phyloP scores from a whole-genome alignment of 1,140 invertebrate genomes.

The Lithobius niger region DNA sequence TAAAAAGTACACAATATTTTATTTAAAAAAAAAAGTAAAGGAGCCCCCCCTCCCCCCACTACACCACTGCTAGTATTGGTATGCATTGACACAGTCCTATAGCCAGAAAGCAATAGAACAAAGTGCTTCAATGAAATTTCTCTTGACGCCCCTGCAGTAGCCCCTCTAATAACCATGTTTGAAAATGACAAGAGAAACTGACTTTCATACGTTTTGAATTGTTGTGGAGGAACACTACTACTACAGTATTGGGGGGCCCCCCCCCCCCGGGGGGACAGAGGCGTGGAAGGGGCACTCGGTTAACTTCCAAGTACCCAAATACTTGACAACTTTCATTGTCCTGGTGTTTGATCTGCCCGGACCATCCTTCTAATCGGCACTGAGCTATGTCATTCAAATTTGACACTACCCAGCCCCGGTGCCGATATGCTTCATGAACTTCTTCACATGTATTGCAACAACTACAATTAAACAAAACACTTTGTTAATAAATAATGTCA shows the following conservation, averaged over 20 bases:
- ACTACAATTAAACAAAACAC: slow-evolving; percentile 37
- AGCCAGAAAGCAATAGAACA: too few relatives aligned
- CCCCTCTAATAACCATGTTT: not conserved
- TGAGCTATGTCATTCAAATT: slow-evolving; percentile 67
- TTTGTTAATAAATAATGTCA: not conserved
- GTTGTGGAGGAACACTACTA: not conserved
- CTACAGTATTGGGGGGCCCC: not conserved
- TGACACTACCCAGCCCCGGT: slow-evolving; percentile 72
- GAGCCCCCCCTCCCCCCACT: too few relatives aligned
- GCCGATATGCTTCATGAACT: slow-evolving; percentile 79
- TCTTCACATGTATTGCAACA: slow-evolving; percentile 97
- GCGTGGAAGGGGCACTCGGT: slow-evolving; percentile 69
- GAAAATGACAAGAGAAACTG: too few relatives aligned
- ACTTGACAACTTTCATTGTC: slow-evolving; percentile 53
- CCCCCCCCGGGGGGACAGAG: slow-evolving; percentile 3
- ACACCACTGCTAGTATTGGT: too few relatives aligned
- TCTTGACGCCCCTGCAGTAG: too few relatives aligned
- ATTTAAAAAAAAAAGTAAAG: too few relatives aligned
- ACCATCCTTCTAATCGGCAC: slow-evolving; percentile 67
- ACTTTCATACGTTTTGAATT: too few relatives aligned
- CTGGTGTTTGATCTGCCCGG: slow-evolving; percentile 43
- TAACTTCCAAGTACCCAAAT: slow-evolving; percentile 88
- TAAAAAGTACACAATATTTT: too few relatives aligned
- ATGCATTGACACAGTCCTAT: too few relatives aligned
- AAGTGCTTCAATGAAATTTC: too few relatives aligned